Percentiles rank a stretch among this genome's conserved stretches.
phyloP scores from a whole-genome alignment of 2,888 invertebrate species.

The Schrankia costaestrigalis region DNA sequence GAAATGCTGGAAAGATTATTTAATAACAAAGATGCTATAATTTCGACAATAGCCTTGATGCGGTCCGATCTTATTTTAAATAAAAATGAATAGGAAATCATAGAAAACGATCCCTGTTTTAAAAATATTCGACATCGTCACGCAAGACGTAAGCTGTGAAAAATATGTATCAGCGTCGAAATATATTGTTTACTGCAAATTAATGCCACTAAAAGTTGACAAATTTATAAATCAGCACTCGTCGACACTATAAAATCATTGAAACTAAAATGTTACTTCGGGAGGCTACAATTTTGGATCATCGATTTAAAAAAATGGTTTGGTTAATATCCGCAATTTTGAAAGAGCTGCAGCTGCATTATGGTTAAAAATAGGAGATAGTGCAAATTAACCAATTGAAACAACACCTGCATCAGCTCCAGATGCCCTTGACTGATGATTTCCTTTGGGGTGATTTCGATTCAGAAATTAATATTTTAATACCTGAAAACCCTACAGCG shows the following conservation, averaged over 20 bases:
- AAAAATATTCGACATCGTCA: constrained; percentile 1
- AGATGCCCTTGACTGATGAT: constrained; percentile 2
- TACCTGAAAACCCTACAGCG: constrained; percentile 17
- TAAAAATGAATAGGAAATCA: not conserved
- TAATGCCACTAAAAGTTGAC: not conserved
- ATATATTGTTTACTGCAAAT: constrained; percentile 1
- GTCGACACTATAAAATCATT: no score
- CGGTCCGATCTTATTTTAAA: not conserved
- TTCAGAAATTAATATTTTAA: constrained; percentile 9
- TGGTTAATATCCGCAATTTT: constrained; percentile 9
- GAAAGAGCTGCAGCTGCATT: constrained; percentile 11
- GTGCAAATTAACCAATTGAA: no score
- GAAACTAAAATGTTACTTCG: no score
- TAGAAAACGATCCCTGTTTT: not conserved
- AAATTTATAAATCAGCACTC: not conserved
- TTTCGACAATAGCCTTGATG: constrained; percentile 1
- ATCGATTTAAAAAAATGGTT: no score
- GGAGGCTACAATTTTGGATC: no score
- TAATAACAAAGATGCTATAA: constrained; percentile 1
- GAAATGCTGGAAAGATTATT: constrained; percentile 1
- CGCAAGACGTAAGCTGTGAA: constrained; percentile 1
- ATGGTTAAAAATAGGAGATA: constrained; percentile 1
- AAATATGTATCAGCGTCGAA: constrained; percentile 1
- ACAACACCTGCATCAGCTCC: not conserved
- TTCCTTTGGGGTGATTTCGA: constrained; percentile 22